phyloP scores from a whole-genome alignment of 1,140 invertebrate genomes.

The Drosophila dunni region DNA sequence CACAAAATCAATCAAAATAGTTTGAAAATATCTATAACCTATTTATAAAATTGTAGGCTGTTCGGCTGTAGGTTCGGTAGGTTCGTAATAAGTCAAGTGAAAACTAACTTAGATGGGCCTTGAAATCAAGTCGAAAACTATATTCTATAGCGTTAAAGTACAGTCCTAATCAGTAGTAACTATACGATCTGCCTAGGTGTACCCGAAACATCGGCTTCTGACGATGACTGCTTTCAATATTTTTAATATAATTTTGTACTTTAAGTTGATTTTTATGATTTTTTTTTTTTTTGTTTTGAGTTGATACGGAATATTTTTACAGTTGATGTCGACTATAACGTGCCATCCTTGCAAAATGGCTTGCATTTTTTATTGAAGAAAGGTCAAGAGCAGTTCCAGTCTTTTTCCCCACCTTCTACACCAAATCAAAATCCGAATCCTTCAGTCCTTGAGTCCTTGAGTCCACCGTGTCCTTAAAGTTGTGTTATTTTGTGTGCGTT shows the following conservation, averaged over 20 bases:
- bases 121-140: too few relatives aligned
- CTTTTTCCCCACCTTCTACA: not conserved
- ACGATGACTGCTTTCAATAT: slow-evolving; percentile 21
- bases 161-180: not conserved
- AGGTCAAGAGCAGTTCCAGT: slow-evolving; percentile 85
- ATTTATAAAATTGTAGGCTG: too few relatives aligned
- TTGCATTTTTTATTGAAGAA: slow-evolving; percentile 89
- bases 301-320: slow-evolving; percentile 85
- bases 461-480: not conserved
- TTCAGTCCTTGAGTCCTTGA: not conserved
- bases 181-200: not conserved
- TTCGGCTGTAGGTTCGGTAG: too few relatives aligned
- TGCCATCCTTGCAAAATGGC: slow-evolving; percentile 89
- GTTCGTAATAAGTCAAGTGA: too few relatives aligned
- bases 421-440: not conserved
- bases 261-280: slow-evolving; percentile 40
- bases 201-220: not conserved
- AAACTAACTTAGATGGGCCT: too few relatives aligned
- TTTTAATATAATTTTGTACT: slow-evolving; percentile 29
- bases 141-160: too few relatives aligned
- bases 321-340: slow-evolving; percentile 91
- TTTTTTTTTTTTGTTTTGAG: slow-evolving; percentile 37
- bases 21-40: too few relatives aligned
- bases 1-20: too few relatives aligned
- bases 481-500: slow-evolving; percentile 23